A percentile compares a stretch with the other conserved stretches of the same genome.
Conservation (phyloP, 2,888 invertebrate species). For the Cacoxenus indagator region DNA sequence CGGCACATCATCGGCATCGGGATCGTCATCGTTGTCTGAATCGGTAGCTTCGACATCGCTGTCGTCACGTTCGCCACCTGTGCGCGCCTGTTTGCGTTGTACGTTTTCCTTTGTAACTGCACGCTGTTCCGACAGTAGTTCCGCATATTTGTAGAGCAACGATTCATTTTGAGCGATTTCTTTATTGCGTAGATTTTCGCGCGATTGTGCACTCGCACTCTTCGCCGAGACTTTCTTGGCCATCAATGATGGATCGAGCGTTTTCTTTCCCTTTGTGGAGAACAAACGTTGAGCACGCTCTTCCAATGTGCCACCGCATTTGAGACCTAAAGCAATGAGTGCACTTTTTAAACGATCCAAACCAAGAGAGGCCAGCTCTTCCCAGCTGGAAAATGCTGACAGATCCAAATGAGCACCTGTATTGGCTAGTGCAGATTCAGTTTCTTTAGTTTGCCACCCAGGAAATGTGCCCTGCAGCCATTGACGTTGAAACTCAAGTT, state of each 20-base stretch:
- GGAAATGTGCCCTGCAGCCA: conserved; percentile 93
- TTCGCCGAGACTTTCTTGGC: conserved; percentile 86
- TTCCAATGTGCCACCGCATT: conserved; percentile 98
- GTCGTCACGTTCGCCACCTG: conserved; percentile 92
- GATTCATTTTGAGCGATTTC: conserved; percentile 92
- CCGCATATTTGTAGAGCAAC: conserved; percentile 89
- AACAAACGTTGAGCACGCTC: conserved; percentile 97
- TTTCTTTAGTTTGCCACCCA: conserved; percentile 98
- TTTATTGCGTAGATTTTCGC: conserved; percentile 80
- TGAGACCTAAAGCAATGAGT: conserved; percentile 94
- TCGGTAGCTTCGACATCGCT: conserved; percentile 91
- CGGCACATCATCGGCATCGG: conserved; percentile 92
- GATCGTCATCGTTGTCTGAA: conserved; percentile 83
- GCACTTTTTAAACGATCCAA: conserved; percentile 97
- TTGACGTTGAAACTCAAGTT: conserved; percentile 84
- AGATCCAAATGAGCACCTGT: conserved; percentile 97
- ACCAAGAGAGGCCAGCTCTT: conserved; percentile 96
- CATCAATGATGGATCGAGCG: conserved; percentile 90
- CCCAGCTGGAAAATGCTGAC: conserved; percentile 97
- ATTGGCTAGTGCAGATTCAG: conserved; percentile 91
- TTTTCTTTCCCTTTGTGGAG: conserved; percentile 94
- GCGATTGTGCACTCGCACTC: conserved; percentile 72
- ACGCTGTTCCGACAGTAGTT: conserved; percentile 87
- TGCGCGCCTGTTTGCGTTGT: conserved; percentile 96
- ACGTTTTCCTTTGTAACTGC: conserved; percentile 97